Evolutionary conservation across 2,113 vertebrate species (phyloP).

Genomic region (Erythrolamprus reginae): DNA sequence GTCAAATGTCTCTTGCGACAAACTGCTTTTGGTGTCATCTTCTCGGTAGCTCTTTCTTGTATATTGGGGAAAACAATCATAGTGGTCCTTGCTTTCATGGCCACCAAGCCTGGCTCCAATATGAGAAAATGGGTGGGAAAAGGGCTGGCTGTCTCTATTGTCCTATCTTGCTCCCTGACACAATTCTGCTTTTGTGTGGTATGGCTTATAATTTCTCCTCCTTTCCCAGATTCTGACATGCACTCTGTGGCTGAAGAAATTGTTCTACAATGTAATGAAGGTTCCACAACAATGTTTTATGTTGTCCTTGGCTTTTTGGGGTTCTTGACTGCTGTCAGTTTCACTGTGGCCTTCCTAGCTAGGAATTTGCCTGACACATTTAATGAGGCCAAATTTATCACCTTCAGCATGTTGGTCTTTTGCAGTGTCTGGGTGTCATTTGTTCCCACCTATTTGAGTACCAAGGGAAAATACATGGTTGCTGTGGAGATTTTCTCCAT

Average conservation of each 20-base stretch:
- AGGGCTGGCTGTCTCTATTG: fast-evolving
- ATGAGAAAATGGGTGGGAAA: too few relatives aligned
- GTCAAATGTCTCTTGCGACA: too few relatives aligned
- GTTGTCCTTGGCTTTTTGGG: fast-evolving
- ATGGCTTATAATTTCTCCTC: background rate
- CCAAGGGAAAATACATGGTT: background rate
- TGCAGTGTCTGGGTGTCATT: background rate
- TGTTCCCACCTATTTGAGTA: background rate
- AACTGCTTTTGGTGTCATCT: too few relatives aligned
- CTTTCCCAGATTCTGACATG: background rate
- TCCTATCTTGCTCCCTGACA: background rate
- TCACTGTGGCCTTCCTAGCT: background rate
- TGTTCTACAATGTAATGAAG: background rate
- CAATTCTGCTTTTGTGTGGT: background rate
- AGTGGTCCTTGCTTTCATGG: too few relatives aligned
- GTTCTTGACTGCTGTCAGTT: background rate
- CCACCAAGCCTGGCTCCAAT: too few relatives aligned
- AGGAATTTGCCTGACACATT: background rate
- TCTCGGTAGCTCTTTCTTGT: too few relatives aligned
- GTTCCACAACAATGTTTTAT: background rate
- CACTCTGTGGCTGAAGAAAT: background rate
- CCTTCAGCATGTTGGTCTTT: background rate
- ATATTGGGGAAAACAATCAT: too few relatives aligned
- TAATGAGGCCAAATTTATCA: background rate
- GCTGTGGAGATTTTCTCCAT: background rate